Percentiles rank a stretch among this genome's conserved stretches.
Evolutionary conservation across 2,113 vertebrate species (phyloP).

Genomic region (Nothoprocta perdicaria): DNA sequence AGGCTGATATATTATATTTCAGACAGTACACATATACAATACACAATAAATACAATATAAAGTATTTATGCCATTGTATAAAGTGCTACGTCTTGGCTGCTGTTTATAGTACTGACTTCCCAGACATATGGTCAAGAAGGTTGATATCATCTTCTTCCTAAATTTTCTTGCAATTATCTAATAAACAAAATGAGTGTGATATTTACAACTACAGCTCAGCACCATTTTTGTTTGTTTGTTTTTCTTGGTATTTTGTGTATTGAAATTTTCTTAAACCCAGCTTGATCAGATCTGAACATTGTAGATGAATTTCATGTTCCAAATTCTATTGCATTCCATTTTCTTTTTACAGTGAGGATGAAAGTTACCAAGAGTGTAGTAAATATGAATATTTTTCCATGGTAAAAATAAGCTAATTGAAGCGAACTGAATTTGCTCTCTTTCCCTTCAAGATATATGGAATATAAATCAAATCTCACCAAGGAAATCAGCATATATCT

Average conservation of each 20-base stretch:
- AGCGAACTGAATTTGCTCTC: background rate
- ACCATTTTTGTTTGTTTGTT: background rate
- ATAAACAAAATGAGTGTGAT: background rate
- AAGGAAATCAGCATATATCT: background rate
- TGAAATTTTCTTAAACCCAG: background rate
- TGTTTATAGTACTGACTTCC: background rate
- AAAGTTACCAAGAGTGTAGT: background rate
- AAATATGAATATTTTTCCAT: constrained; percentile 16
- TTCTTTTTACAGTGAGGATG: background rate
- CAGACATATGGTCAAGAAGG: background rate
- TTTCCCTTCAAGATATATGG: background rate
- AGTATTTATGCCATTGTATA: background rate
- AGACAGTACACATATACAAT: no score
- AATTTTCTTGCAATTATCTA: background rate
- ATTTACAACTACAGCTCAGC: background rate
- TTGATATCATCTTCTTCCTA: background rate
- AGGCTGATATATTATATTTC: background rate
- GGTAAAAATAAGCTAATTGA: background rate
- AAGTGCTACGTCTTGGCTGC: background rate
- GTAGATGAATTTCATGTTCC: background rate
- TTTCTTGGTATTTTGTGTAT: background rate
- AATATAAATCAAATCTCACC: background rate
- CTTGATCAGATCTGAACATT: background rate
- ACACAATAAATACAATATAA: background rate
- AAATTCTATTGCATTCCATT: background rate